phyloP scores from a whole-genome alignment of 2,888 invertebrate species.

The Drosophila mercatorum region DNA sequence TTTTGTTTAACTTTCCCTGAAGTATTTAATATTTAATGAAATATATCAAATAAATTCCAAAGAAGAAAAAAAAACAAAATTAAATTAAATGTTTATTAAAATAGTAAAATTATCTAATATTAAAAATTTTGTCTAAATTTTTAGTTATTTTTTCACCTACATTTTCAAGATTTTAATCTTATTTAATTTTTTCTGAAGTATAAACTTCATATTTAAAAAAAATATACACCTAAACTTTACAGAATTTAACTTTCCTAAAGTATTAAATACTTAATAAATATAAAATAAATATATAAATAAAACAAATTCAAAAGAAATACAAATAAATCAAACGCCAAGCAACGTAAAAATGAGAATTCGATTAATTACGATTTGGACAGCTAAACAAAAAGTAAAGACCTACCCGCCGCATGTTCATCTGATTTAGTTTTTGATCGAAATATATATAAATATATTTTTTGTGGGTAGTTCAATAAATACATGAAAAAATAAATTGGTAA shows the following conservation, averaged over 20 bases:
- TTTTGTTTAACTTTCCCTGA: neutral
- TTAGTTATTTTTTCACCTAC: too few relatives aligned
- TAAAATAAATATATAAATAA: neutral
- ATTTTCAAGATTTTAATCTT: too few relatives aligned
- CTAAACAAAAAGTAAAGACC: constrained; percentile 59
- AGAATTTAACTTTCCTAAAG: neutral
- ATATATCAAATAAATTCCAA: neutral
- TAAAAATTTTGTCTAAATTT: too few relatives aligned
- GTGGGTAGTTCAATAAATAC: constrained; percentile 47
- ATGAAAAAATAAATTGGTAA: constrained; percentile 62
- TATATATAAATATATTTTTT: constrained; percentile 16
- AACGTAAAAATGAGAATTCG: constrained; percentile 32
- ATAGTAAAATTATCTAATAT: too few relatives aligned
- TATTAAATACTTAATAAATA: neutral
- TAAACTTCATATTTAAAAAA: too few relatives aligned
- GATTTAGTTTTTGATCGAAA: constrained; percentile 34
- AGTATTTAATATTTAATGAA: neutral
- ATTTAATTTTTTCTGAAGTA: too few relatives aligned
- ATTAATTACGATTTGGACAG: constrained; percentile 39
- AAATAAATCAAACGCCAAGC: constrained; percentile 20
- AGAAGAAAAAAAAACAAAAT: too few relatives aligned
- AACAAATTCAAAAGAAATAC: neutral
- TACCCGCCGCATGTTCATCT: constrained; percentile 72
- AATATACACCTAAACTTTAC: too few relatives aligned
- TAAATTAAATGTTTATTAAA: too few relatives aligned